Evolutionary conservation across 2,888 invertebrate species (phyloP).

Genomic region (Boloria euphrosyne): DNA sequence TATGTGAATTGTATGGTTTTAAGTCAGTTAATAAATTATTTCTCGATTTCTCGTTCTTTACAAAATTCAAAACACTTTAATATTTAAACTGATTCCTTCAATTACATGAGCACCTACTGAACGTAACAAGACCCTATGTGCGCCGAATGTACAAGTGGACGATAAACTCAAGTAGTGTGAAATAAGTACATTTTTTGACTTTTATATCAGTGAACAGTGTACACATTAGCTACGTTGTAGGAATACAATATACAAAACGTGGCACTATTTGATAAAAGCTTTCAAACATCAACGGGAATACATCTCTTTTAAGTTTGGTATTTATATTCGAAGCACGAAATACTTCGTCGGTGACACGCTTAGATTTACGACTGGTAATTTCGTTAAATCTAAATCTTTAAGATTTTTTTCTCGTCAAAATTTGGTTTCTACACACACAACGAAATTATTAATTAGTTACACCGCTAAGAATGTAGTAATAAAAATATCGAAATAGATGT

Average conservation of each 20-base stretch:
- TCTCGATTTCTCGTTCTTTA: too few relatives aligned
- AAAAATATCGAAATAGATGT: too few relatives aligned
- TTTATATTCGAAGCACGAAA: constrained; percentile 35
- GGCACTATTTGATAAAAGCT: constrained; percentile 37
- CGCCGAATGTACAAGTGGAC: not conserved
- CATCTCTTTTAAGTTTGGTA: constrained; percentile 26
- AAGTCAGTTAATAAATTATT: too few relatives aligned
- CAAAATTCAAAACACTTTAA: too few relatives aligned
- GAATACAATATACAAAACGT: constrained; percentile 31
- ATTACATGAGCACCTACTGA: not conserved
- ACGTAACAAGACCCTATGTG: constrained; percentile 1
- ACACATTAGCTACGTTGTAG: constrained; percentile 20
- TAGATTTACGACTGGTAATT: constrained; percentile 32
- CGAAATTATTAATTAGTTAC: too few relatives aligned
- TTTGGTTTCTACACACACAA: not conserved
- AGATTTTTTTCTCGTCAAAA: constrained; percentile 7
- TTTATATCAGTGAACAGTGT: constrained; percentile 12
- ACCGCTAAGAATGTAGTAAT: not conserved
- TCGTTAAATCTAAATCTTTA: constrained; percentile 23
- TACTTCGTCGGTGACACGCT: constrained; percentile 20
- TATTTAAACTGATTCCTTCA: not conserved
- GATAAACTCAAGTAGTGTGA: not conserved
- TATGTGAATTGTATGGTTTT: too few relatives aligned
- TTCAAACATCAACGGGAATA: constrained; percentile 21
- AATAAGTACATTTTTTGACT: constrained; percentile 6